Conservation (phyloP, 2,888 invertebrate genomes). For the Pollenia labialis region DNA sequence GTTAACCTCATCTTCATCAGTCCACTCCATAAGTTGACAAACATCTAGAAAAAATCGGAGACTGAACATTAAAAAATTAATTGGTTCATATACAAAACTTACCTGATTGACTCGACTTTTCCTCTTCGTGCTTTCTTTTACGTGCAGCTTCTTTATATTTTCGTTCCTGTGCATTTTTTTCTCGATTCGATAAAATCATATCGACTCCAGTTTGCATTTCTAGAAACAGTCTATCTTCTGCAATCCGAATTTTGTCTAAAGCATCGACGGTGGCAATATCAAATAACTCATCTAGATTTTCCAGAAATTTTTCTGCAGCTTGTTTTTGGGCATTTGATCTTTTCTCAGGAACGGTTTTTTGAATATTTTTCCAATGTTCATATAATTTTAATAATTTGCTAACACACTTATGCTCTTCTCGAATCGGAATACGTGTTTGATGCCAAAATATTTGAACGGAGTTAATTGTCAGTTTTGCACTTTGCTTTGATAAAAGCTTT, state of each 20-base stretch:
- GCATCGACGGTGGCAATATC: no score
- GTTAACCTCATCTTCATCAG: neutral
- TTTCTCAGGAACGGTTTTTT: conserved; percentile 25
- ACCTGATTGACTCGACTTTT: no score
- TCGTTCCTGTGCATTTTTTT: conserved; percentile 24
- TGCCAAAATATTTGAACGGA: conserved; percentile 4
- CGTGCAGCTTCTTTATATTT: conserved; percentile 21
- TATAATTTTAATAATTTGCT: conserved; percentile 21
- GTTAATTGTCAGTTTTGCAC: conserved; percentile 2
- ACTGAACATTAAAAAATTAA: conserved; percentile 38
- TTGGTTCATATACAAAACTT: conserved; percentile 6
- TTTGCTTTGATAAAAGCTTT: conserved; percentile 10
- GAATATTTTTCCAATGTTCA: conserved; percentile 21
- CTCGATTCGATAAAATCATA: neutral
- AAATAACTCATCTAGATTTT: neutral
- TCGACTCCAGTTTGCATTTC: neutral
- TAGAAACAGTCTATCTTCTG: no score
- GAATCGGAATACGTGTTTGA: neutral
- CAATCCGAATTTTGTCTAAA: no score
- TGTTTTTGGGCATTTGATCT: conserved; percentile 26
- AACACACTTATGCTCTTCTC: neutral
- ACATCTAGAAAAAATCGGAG: neutral
- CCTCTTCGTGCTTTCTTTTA: neutral
- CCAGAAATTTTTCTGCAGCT: conserved; percentile 8
- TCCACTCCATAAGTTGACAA: neutral